Evolutionary conservation across 2,888 invertebrate species (phyloP), one percentile per base, ranked within the genome.

Genomic region (Ochropacha duplaris): DNA sequence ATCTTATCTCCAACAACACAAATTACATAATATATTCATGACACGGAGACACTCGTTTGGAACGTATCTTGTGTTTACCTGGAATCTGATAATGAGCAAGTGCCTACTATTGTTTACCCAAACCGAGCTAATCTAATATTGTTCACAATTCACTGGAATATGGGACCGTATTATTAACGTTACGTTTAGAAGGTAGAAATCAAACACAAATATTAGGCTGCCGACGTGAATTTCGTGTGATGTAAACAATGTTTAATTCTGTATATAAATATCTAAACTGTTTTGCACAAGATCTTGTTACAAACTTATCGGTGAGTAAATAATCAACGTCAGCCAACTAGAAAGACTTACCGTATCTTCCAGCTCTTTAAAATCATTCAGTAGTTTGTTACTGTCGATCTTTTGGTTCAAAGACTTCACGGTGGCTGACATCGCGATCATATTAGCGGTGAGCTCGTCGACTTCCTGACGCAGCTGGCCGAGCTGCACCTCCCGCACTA

Each of bases 321-420:
- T n/a, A 36, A n/a, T 2, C 16, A 9, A 6, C 44, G 4, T 19
- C 1, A 12, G 9, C 12, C 12, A 3, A 19, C 9, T 3, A 19
- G 16, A 44, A 63, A 57, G 34, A 84, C 92, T 90, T 60, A 92
- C 92, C 84, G 90, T 86, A 70, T 91, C 91, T 58, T 91, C 90
- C 50, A 88, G 66, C 51, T 77, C 81, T 72, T 84, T 87, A 76
- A 86, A 84, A 44, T 88, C 88, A 65, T 87, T 86, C 62, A 87
- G 81, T 50, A 85, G 77, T 64, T 81, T 83, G 73, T 89, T 88
- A 65, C 82, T 86, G 39, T 80, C 78, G 36, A 90, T 78, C 69
- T 86, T 89, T 69, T 86, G 84, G 64, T 85, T 86, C 55, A 92
- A 72, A 1, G 84, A 80, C 66, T 86, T 86, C 55, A 92, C 79